Evolutionary conservation across 2,888 invertebrate species (phyloP).

Genomic region (Plagiodera versicolora): DNA sequence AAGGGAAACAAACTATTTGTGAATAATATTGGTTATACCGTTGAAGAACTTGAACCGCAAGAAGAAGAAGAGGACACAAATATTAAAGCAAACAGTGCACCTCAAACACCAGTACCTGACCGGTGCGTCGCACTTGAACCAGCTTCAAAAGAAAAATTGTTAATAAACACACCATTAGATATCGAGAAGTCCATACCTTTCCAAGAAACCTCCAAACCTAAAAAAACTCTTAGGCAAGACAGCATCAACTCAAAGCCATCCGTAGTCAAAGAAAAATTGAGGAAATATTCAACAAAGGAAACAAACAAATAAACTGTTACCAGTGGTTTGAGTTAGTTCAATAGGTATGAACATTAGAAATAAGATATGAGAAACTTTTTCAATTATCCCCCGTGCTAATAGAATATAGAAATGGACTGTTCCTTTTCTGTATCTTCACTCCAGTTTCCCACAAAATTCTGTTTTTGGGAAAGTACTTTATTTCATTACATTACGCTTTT

Average conservation of each 20-base stretch:
- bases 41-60: not conserved
- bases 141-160: not conserved
- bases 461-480: not conserved
- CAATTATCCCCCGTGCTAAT: not conserved
- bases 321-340: not conserved
- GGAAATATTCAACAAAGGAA: conserved; percentile 5
- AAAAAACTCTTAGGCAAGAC: not conserved
- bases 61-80: not conserved
- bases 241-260: not conserved
- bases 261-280: conserved; percentile 3
- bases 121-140: not conserved
- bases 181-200: not conserved
- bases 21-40: not conserved
- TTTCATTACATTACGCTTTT: too few species aligned
- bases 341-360: not conserved
- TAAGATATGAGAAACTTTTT: not conserved
- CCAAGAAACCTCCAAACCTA: not conserved
- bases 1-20: not conserved
- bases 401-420: not conserved
- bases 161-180: not conserved
- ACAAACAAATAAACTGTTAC: not conserved
- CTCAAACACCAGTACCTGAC: not conserved
- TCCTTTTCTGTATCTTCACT: not conserved
- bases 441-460: not conserved
- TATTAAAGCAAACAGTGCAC: not conserved